phyloP scores from a whole-genome alignment of 1,140 invertebrate genomes.

The Zaprionus camerounensis region DNA sequence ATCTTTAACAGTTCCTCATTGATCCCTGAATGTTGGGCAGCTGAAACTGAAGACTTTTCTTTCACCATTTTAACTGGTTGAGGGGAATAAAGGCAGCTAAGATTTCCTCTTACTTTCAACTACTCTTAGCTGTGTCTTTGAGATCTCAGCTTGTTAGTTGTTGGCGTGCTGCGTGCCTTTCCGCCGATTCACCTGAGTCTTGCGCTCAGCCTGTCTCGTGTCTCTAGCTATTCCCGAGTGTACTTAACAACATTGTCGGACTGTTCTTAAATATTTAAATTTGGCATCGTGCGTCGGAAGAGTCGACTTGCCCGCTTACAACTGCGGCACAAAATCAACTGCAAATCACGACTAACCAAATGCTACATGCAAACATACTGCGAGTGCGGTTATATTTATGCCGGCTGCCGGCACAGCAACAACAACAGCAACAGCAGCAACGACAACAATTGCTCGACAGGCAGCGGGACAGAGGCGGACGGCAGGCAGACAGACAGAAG shows the following conservation, averaged over 20 bases:
- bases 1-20: too few species aligned
- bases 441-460: constrained; percentile 24
- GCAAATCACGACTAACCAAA: constrained; percentile 72
- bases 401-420: constrained; percentile 32
- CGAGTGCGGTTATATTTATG: constrained; percentile 76
- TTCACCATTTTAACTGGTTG: too few species aligned
- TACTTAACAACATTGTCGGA: constrained; percentile 19
- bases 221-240: background rate
- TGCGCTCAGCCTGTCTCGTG: background rate
- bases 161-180: background rate
- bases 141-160: background rate
- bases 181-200: constrained; percentile 31
- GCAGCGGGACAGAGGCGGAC: constrained; percentile 3
- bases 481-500: constrained; percentile 11
- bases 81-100: background rate
- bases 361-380: constrained; percentile 65
- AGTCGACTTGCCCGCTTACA: constrained; percentile 30
- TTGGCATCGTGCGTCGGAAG: constrained; percentile 44
- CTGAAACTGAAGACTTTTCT: too few species aligned
- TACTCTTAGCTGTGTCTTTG: background rate
- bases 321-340: constrained; percentile 66
- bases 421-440: constrained; percentile 14
- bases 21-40: too few species aligned
- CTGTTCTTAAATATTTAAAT: constrained; percentile 50
- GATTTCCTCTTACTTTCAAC: background rate